Evolutionary conservation across 1,140 invertebrate genomes (phyloP).

Genomic region (Sitophilus oryzae): DNA sequence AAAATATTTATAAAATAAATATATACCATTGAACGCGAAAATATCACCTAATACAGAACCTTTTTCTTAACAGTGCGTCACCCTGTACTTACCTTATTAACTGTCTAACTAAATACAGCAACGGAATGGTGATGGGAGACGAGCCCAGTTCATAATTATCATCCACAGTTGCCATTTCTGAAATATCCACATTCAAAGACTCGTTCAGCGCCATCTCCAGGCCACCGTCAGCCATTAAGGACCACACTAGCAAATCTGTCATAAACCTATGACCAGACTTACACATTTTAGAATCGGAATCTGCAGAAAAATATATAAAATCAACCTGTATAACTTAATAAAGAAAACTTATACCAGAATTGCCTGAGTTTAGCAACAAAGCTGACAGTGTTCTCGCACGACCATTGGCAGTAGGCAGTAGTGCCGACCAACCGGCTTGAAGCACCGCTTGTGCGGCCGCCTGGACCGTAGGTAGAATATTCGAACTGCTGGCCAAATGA

Average conservation of each 20-base stretch:
- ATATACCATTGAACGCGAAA: constrained; percentile 6
- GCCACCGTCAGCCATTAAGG: constrained; percentile 83
- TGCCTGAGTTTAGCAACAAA: constrained; percentile 60
- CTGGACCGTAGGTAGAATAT: constrained; percentile 70
- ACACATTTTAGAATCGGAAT: constrained; percentile 38
- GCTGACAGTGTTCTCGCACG: constrained; percentile 80
- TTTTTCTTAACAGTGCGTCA: too few relatives aligned
- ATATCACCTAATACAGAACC: too few relatives aligned
- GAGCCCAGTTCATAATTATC: constrained; percentile 42
- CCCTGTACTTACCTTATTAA: constrained; percentile 57
- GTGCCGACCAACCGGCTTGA: constrained; percentile 83
- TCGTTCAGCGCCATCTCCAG: constrained; percentile 75
- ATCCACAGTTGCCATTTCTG: constrained; percentile 43
- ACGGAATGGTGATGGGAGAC: constrained; percentile 55
- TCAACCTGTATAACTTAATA: background rate
- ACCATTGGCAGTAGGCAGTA: constrained; percentile 88
- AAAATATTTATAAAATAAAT: background rate
- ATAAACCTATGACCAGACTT: constrained; percentile 76
- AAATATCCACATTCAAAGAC: constrained; percentile 61
- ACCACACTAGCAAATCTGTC: constrained; percentile 86
- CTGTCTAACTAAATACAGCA: constrained; percentile 81
- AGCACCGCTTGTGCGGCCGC: constrained; percentile 76
- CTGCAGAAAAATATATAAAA: too few relatives aligned
- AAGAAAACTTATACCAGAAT: background rate
- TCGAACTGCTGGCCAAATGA: constrained; percentile 63